A percentile compares a stretch with the other conserved stretches of the same genome.
Conservation (phyloP, 1,140 invertebrate species). For the Muscidifurax raptorellus region DNA sequence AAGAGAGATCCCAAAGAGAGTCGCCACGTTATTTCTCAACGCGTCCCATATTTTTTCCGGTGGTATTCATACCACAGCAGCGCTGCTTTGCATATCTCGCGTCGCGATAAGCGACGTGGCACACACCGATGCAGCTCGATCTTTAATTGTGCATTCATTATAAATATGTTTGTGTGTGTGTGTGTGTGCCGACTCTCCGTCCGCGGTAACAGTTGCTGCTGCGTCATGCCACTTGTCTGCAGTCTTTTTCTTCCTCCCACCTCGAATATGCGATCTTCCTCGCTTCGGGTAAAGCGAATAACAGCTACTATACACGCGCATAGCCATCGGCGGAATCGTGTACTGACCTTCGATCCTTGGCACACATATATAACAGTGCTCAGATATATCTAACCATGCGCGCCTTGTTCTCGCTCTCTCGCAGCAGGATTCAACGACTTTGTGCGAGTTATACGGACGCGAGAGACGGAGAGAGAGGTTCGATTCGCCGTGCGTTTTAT, state of each 20-base stretch:
- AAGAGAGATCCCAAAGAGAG: background rate
- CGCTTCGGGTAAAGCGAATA: background rate
- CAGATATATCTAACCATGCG: conserved; percentile 16
- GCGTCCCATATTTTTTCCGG: conserved; percentile 23
- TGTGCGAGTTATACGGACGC: background rate
- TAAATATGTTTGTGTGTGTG: conserved; percentile 50
- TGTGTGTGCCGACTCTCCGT: conserved; percentile 20
- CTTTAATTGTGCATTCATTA: conserved; percentile 70
- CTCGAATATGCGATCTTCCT: background rate
- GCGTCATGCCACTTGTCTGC: conserved; percentile 57
- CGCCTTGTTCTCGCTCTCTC: conserved; percentile 34
- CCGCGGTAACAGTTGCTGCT: conserved; percentile 38
- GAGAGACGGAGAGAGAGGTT: no score
- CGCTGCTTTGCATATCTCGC: conserved; percentile 65
- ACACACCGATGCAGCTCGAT: conserved; percentile 59
- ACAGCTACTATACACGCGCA: background rate
- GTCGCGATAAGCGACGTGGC: conserved; percentile 59
- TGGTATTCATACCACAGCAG: background rate
- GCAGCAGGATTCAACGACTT: conserved; percentile 25
- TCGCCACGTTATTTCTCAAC: conserved; percentile 33
- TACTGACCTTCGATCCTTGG: conserved; percentile 61
- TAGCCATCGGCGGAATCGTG: conserved; percentile 44
- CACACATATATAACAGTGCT: conserved; percentile 38
- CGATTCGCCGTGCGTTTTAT: background rate
- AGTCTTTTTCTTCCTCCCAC: conserved; percentile 36